Conservation (phyloP, 2,113 vertebrate species). For the Zosterops pallidus region DNA sequence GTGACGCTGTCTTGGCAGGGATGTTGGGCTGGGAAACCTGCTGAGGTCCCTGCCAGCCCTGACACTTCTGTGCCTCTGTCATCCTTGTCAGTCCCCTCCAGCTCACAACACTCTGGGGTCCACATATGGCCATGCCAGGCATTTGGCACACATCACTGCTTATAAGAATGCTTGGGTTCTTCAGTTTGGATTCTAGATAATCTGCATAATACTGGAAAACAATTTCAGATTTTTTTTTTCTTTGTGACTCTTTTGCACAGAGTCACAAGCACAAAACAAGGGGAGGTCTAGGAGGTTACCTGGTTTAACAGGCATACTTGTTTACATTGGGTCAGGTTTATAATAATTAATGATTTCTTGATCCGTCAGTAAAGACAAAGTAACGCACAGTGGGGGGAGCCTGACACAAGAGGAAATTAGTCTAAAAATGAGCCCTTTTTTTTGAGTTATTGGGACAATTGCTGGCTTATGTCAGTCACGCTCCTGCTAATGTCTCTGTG, state of each 20-base stretch:
- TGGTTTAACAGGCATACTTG: background rate
- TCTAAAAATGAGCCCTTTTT: background rate
- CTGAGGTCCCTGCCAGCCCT: background rate
- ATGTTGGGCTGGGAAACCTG: no score
- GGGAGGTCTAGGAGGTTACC: no score
- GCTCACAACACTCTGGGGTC: background rate
- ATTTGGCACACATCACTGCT: background rate
- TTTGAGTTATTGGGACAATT: background rate
- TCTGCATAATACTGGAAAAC: background rate
- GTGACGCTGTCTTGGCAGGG: background rate
- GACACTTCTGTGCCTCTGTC: no score
- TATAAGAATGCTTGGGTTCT: background rate
- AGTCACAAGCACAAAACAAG: accelerated
- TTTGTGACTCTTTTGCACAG: background rate
- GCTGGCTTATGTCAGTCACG: background rate
- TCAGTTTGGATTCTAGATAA: background rate
- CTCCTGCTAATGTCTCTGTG: accelerated
- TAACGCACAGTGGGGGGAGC: background rate
- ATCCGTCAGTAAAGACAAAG: background rate
- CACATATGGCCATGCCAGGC: background rate
- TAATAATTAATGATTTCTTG: background rate
- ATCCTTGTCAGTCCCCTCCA: no score
- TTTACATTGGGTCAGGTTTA: background rate
- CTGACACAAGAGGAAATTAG: background rate
- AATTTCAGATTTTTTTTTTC: background rate